Base-by-base conservation (phyloP, 1,140 invertebrate species). In the Potamilus streckersoni region DNA sequence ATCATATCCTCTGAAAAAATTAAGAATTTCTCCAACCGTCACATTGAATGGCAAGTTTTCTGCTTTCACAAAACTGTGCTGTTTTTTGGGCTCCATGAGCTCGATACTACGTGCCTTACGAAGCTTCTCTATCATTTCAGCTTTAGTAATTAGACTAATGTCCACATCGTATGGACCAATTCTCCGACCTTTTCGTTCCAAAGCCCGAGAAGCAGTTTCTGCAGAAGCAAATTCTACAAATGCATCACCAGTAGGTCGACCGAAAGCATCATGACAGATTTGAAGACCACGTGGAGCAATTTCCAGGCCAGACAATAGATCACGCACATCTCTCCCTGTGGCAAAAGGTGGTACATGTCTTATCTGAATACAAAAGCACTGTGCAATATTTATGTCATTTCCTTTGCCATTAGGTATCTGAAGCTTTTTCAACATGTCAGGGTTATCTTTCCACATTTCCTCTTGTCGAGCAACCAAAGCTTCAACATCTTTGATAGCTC, bases 1-100 rank as follows among this genome's bases (percentile, higher is more conserved):
- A 31, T 81, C 68, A 71, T 82, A 90, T 11, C 84, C 86, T 0
- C 92, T 88, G 82, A 98, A 97, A 85, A 97, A 97, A 1, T 93
- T 91, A 62, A 97, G 90, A 71, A 98, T 96, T 77, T 98, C 96
- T 68, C 95, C 94, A 15, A 96, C 93, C 12, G 93, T 92, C 0
- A 96, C 95, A 73, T 94, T 93, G 87, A 94, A 97, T 0, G 96
- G 96, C 1, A 98, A 93, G 88, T 98, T 98, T 82, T 95, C 75
- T 67, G 77, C 83, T 64, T 76, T 78, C 31, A 83, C 72, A 67
- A 80, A 82, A 59, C 23, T 70, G 20, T 68, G 71, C 20, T 64
- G 77, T 2, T 67, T 66, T 23, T 68, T 70, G 12, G 74, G 74
- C 69, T 79, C 73, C 59, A 74, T 72, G 31, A 75, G 61, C 20